phyloP scores from a whole-genome alignment of 35 echinoderm and acorn worm genomes.

The Patiria miniata region DNA sequence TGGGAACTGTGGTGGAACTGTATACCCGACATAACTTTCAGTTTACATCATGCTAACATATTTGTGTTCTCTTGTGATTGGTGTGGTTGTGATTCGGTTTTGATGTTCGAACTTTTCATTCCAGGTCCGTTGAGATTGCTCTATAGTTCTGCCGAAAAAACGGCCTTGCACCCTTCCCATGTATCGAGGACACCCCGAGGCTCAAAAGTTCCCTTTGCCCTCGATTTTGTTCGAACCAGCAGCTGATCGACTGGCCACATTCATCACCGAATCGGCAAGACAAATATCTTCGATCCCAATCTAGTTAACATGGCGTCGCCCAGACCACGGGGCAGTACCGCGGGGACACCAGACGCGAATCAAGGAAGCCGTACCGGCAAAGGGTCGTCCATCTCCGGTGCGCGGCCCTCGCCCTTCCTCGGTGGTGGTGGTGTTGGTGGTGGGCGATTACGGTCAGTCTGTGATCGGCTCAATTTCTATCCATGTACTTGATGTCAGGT shows the following conservation, averaged over 20 bases:
- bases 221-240: no score
- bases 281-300: not conserved
- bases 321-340: not conserved
- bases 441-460: not conserved
- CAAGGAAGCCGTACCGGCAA: not conserved
- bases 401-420: not conserved
- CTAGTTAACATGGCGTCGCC: conserved; percentile 19
- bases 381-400: not conserved
- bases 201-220: no score
- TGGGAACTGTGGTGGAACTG: no score
- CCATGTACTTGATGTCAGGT: not conserved
- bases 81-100: no score
- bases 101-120: no score
- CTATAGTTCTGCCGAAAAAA: no score
- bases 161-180: no score
- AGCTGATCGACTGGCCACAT: not conserved
- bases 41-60: no score
- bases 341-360: not conserved
- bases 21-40: no score
- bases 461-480: not conserved
- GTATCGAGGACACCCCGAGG: no score
- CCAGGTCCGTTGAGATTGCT: no score
- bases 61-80: no score
- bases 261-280: not conserved
- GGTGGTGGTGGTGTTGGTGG: not conserved